phyloP scores from a whole-genome alignment of 92 coral and sea anemone species.

The Phenganax marumi region DNA sequence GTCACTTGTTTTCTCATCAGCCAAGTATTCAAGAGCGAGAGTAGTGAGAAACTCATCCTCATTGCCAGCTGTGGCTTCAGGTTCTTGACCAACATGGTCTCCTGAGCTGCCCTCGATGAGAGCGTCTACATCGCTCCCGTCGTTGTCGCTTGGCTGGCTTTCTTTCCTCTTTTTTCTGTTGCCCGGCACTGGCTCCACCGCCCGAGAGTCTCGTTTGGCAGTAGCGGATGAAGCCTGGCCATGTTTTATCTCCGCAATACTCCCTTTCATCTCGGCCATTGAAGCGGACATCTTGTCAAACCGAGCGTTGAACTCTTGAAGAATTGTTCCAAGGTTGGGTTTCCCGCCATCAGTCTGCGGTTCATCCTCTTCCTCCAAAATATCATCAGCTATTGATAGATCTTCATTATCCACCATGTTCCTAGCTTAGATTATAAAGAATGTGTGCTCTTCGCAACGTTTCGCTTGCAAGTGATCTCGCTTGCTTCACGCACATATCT shows the following conservation, averaged over 20 bases:
- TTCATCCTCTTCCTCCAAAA: constrained; percentile 2
- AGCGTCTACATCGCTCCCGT: background rate
- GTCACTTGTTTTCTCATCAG: background rate
- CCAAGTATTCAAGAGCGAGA: constrained; percentile 12
- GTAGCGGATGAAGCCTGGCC: constrained; percentile 19
- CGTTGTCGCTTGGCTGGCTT: too few relatives aligned
- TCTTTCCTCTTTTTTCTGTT: background rate
- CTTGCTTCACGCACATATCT: constrained; percentile 2
- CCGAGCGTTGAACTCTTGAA: background rate
- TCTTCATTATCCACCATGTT: background rate
- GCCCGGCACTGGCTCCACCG: constrained; percentile 25
- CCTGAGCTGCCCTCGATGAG: background rate
- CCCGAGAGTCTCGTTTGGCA: constrained; percentile 46
- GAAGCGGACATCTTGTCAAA: constrained; percentile 27
- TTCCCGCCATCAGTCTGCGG: too few relatives aligned
- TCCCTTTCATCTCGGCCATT: constrained; percentile 27
- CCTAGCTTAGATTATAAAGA: background rate
- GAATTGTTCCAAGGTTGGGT: background rate
- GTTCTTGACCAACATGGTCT: background rate
- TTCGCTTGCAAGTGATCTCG: too few relatives aligned
- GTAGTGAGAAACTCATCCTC: constrained; percentile 30
- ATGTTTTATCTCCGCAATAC: constrained; percentile 6
- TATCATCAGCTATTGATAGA: constrained; percentile 3
- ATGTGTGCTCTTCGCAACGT: constrained; percentile 9
- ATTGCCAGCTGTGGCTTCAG: background rate